Evolutionary conservation across 2,888 invertebrate species (phyloP).

Genomic region (Tachina grossa): DNA sequence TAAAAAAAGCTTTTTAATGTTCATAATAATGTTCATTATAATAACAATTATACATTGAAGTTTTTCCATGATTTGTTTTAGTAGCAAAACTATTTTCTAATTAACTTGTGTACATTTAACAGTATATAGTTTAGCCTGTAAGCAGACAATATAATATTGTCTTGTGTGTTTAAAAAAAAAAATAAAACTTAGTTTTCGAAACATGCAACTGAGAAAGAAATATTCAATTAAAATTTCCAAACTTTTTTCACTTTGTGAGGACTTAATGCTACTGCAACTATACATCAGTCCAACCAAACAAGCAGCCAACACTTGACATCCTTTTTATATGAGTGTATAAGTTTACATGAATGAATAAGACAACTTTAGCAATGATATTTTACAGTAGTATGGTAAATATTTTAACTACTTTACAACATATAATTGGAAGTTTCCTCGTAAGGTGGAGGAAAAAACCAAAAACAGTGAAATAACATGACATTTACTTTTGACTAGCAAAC

Average conservation of each 20-base stretch:
- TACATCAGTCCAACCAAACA: background rate
- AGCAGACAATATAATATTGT: too few relatives aligned
- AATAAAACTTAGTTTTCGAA: background rate
- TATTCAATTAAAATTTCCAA: constrained; percentile 40
- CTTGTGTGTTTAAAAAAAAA: background rate
- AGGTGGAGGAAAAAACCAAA: background rate
- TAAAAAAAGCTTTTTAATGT: background rate
- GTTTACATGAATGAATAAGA: background rate
- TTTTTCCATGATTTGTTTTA: background rate
- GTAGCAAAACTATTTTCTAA: background rate
- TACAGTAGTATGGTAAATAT: background rate
- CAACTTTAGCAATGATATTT: background rate
- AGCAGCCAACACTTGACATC: constrained; percentile 6
- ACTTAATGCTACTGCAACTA: constrained; percentile 9
- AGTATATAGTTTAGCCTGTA: too few relatives aligned
- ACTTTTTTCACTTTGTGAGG: constrained; percentile 13
- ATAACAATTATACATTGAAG: background rate
- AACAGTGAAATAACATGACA: constrained; percentile 42
- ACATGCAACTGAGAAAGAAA: background rate
- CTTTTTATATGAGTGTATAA: background rate
- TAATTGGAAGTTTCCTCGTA: background rate
- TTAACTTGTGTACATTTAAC: background rate
- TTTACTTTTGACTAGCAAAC: constrained; percentile 56
- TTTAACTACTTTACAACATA: constrained; percentile 19
- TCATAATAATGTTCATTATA: background rate